Evolutionary conservation across 2,888 invertebrate genomes (phyloP).

Genomic region (Heliconius erato): DNA sequence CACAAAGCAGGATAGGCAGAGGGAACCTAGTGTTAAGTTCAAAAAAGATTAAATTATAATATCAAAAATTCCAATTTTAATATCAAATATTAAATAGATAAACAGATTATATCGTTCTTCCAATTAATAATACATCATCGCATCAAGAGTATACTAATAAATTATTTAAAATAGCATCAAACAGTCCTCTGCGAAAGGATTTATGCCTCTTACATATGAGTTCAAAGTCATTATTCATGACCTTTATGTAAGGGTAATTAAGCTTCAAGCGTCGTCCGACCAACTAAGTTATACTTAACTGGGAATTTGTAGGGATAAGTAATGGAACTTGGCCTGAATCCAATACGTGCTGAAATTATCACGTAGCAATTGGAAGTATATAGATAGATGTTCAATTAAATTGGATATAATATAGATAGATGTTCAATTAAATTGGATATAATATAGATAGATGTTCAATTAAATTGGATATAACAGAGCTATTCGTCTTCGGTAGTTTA

Average conservation of each 20-base stretch:
- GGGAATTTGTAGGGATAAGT: slow-evolving; percentile 43
- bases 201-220: slow-evolving; percentile 23
- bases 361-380: slow-evolving; percentile 36
- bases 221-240: slow-evolving; percentile 31
- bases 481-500: slow-evolving; percentile 15
- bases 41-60: too few species aligned
- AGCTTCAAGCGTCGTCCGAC: slow-evolving; percentile 36
- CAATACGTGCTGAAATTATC: slow-evolving; percentile 38
- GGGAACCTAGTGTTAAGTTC: too few species aligned
- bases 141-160: slow-evolving; percentile 19
- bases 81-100: neutral
- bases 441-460: slow-evolving; percentile 37
- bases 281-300: slow-evolving; percentile 40
- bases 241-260: slow-evolving; percentile 41
- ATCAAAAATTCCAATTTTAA: neutral
- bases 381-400: slow-evolving; percentile 37
- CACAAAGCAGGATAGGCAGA: too few species aligned
- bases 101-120: neutral
- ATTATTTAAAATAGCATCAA: slow-evolving; percentile 27
- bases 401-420: slow-evolving; percentile 30
- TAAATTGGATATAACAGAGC: slow-evolving; percentile 16
- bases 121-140: neutral
- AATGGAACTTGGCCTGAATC: slow-evolving; percentile 36
- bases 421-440: slow-evolving; percentile 37
- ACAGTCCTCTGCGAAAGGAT: slow-evolving; percentile 25